Conservation (phyloP, 2,113 vertebrate species). For the Macrotis lagotis region DNA sequence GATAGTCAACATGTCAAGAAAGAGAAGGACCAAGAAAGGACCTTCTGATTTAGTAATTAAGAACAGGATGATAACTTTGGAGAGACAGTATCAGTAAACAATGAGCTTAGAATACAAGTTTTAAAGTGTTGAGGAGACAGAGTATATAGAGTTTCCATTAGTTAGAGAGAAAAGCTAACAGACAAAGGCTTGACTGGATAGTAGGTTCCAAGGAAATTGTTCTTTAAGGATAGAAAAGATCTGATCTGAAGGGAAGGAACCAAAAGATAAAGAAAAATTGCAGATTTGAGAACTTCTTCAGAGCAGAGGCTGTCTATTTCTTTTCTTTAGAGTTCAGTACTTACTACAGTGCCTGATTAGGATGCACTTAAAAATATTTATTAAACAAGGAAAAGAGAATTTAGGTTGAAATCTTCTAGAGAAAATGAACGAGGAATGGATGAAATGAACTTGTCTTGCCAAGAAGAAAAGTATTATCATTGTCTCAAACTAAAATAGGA, state of each 20-base stretch:
- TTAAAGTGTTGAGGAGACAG: background rate
- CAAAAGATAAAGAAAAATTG: background rate
- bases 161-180: background rate
- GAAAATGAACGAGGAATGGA: background rate
- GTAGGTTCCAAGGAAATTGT: background rate
- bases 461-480: background rate
- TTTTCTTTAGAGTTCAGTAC: background rate
- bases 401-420: background rate
- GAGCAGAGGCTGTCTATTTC: background rate
- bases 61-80: background rate
- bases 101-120: background rate
- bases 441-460: background rate
- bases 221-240: background rate
- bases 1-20: background rate
- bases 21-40: background rate
- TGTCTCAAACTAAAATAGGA: background rate
- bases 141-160: background rate
- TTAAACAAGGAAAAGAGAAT: background rate
- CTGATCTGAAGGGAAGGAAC: background rate
- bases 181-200: background rate
- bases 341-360: background rate
- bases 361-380: background rate
- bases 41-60: background rate
- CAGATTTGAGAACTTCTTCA: background rate
- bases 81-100: background rate